Evolutionary conservation across 1,140 invertebrate genomes (phyloP).

Genomic region (Drosophila bocqueti): DNA sequence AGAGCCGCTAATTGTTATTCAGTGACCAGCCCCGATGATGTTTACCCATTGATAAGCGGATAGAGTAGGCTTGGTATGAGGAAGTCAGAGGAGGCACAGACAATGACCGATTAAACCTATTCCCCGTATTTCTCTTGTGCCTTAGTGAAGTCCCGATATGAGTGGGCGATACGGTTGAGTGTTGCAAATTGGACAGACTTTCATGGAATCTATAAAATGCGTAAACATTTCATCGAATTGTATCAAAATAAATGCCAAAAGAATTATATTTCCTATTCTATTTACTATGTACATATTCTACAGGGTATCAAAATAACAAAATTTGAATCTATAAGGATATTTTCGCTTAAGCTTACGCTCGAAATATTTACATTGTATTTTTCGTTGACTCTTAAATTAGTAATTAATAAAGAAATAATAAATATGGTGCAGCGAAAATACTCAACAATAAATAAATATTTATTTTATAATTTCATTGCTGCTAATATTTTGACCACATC

Average conservation of each 20-base stretch:
- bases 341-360: background rate
- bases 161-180: conserved; percentile 10
- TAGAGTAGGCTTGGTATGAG: conserved; percentile 14
- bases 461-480: background rate
- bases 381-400: background rate
- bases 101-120: conserved; percentile 38
- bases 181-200: conserved; percentile 9
- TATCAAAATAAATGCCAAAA: background rate
- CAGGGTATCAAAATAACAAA: no score
- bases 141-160: background rate
- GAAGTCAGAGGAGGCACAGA: conserved; percentile 29
- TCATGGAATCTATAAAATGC: background rate
- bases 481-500: background rate
- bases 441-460: no score
- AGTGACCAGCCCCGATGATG: conserved; percentile 25
- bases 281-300: background rate
- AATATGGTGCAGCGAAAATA: background rate
- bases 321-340: no score
- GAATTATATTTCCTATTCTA: background rate
- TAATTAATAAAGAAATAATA: background rate
- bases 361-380: background rate
- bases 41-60: conserved; percentile 42
- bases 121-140: background rate
- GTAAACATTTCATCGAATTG: background rate
- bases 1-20: conserved; percentile 40